Percentiles rank a stretch among this genome's conserved stretches.
Conservation (phyloP, 2,888 invertebrate species). For the Oxyteleia sp. region DNA sequence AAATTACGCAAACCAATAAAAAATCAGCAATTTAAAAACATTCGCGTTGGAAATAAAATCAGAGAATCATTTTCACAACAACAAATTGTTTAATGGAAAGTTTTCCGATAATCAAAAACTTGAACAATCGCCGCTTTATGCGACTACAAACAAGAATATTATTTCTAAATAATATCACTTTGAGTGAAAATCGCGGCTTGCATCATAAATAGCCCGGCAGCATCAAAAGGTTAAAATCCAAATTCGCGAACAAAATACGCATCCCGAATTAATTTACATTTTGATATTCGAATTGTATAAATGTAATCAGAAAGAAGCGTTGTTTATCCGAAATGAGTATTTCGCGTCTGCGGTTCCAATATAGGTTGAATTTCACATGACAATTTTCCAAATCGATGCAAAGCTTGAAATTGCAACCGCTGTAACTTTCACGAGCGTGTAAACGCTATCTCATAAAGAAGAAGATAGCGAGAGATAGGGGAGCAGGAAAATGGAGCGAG, state of each 20-base stretch:
- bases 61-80: too few relatives aligned
- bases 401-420: constrained; percentile 40
- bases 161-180: neutral
- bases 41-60: too few relatives aligned
- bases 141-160: neutral
- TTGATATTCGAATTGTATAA: constrained; percentile 39
- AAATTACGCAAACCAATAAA: too few relatives aligned
- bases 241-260: constrained; percentile 28
- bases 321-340: constrained; percentile 50
- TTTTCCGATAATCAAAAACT: too few relatives aligned
- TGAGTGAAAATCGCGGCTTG: constrained; percentile 12
- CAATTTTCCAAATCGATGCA: constrained; percentile 50
- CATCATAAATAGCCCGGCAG: constrained; percentile 3
- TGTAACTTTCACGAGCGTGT: constrained; percentile 36
- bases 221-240: constrained; percentile 25
- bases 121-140: neutral
- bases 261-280: constrained; percentile 47
- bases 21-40: too few relatives aligned
- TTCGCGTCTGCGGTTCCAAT: constrained; percentile 37
- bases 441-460: constrained; percentile 24
- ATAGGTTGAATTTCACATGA: constrained; percentile 46
- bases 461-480: constrained; percentile 2
- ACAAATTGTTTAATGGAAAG: too few relatives aligned
- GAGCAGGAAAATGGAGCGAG: constrained; percentile 3
- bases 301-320: constrained; percentile 40